Conservation (phyloP, 2,888 invertebrate species). For the Hypena proboscidalis region DNA sequence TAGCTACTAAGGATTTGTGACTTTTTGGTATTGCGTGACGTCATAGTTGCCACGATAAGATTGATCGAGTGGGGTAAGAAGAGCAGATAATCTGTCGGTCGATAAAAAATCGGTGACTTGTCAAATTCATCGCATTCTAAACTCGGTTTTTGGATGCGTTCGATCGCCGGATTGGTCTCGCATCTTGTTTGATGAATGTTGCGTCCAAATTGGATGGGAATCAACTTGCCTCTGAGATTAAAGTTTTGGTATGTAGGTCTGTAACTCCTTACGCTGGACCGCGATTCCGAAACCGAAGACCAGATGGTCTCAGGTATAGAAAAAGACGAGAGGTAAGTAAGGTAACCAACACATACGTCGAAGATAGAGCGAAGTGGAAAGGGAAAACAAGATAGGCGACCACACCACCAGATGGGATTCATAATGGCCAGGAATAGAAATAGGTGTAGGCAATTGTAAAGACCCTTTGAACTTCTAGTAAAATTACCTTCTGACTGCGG, state of each 20-base stretch:
- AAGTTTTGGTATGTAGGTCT: background rate
- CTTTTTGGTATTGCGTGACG: conserved; percentile 44
- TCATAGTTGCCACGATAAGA: conserved; percentile 79
- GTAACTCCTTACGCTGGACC: too few relatives aligned
- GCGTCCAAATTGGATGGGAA: conserved; percentile 25
- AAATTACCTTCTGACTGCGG: too few relatives aligned
- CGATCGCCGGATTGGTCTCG: conserved; percentile 61
- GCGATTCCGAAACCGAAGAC: too few relatives aligned
- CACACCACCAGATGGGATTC: too few relatives aligned
- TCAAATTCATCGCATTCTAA: conserved; percentile 83
- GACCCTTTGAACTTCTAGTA: too few relatives aligned
- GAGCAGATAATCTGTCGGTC: conserved; percentile 78
- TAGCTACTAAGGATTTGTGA: conserved; percentile 22
- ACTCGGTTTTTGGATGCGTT: conserved; percentile 57
- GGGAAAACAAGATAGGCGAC: too few relatives aligned
- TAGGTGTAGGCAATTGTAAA: too few relatives aligned
- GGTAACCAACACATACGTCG: too few relatives aligned
- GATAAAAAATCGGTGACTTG: conserved; percentile 84
- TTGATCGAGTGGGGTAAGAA: conserved; percentile 84
- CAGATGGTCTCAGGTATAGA: too few relatives aligned
- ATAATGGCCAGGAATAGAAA: too few relatives aligned
- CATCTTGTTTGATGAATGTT: conserved; percentile 49
- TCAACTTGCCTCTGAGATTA: conserved; percentile 14
- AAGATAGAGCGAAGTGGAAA: too few relatives aligned
- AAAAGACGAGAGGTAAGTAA: too few relatives aligned